Evolutionary conservation across 2,888 invertebrate species (phyloP), one percentile per base, ranked within the genome.

Genomic region (Folsomia candida): DNA sequence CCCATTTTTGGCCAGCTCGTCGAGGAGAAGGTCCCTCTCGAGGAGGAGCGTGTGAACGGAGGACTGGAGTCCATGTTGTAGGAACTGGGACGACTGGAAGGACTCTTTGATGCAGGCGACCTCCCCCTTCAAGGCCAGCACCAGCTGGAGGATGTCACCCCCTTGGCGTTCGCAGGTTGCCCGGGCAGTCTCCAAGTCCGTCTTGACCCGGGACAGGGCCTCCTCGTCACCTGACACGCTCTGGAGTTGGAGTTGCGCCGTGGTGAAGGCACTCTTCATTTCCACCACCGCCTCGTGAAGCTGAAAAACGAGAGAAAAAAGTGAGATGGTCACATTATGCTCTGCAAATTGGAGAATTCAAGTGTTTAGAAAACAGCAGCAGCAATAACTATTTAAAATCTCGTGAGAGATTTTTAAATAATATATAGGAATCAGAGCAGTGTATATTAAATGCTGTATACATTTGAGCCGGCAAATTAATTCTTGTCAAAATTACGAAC

Each of bases 251-350:
- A 79, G 73, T 78, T 82, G 80, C 22, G 82, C 82, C 69, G 76
- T 73, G 25, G 79, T 79, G 71, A 82, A 81, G 58, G 81, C 81
- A 24, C 74, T 74, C 76, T 82, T 82, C 81, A 82, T 82, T 29
- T 80, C 81, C 60, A 75, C 73, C 66, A 82, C 82, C 4, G 81
- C 81, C 25, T 80, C 78, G 62, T 81, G 81, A 51, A 81, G 79
- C 81, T 81, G 72, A 4, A 78, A 70, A n/a, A n/a, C n/a, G n/a
- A n/a, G n/a, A n/a, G n/a, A n/a, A n/a, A n/a, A n/a, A 61, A n/a
- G n/a, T n/a, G n/a, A n/a, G n/a, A n/a, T n/a, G n/a, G n/a, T n/a
- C n/a, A n/a, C n/a, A n/a, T n/a, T n/a, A n/a, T n/a, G n/a, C n/a
- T n/a, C n/a, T n/a, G n/a, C n/a, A n/a, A n/a, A n/a, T n/a, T n/a